These are phyloP conservation scores for Pavo muticus DNA, from an alignment of 2,113 vertebrate species.

Conservation along the genomic window DNA sequence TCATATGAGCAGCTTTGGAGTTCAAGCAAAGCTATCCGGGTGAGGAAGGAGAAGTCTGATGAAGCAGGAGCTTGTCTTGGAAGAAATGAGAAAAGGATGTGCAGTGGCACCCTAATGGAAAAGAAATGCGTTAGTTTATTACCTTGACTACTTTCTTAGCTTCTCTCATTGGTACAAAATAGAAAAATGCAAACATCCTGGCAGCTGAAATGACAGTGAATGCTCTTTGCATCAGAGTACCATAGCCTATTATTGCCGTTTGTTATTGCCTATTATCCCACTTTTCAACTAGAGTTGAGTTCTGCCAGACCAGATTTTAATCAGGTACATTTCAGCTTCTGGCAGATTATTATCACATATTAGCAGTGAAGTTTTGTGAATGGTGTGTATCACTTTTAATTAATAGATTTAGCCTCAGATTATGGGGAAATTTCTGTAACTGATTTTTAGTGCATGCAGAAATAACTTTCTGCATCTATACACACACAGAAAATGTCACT, in stretches of 20 bases:
- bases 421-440: background rate
- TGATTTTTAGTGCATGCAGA: background rate
- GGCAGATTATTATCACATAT: background rate
- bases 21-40: background rate
- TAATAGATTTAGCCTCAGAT: background rate
- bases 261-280: conserved; percentile 6
- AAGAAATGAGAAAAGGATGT: background rate
- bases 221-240: background rate
- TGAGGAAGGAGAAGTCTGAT: background rate
- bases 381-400: background rate
- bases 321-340: background rate
- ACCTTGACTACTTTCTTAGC: background rate
- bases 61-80: background rate
- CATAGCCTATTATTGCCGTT: background rate
- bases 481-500: background rate
- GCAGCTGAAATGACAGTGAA: conserved; percentile 28
- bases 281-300: background rate
- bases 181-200: conserved; percentile 2
- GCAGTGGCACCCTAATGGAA: background rate
- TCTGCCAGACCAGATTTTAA: background rate
- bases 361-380: background rate
- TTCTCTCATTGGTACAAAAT: background rate
- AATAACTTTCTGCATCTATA: background rate
- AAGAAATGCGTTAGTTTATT: background rate
- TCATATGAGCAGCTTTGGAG: background rate